Evolutionary conservation across 2,888 invertebrate species (phyloP).

Genomic region (Andrena hattorfiana): DNA sequence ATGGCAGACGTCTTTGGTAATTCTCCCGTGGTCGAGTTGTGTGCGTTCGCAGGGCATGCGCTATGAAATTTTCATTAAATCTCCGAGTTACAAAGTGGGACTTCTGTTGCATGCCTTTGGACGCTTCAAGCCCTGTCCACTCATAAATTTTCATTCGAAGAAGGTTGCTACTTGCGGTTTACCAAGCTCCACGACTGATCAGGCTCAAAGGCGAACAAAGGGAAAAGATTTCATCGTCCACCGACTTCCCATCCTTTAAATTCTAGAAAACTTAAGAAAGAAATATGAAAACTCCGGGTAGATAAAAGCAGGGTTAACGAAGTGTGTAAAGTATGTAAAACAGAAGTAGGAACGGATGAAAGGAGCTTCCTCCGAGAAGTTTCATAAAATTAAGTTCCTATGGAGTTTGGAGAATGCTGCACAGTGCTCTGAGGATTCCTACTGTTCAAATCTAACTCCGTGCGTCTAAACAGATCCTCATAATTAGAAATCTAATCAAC

Average conservation of each 20-base stretch:
- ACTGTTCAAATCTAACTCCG: too few species aligned
- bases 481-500: not conserved
- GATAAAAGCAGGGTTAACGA: too few species aligned
- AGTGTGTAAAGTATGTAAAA: too few species aligned
- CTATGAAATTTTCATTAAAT: conserved; percentile 27
- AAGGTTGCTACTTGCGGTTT: not conserved
- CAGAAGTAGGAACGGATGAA: too few species aligned
- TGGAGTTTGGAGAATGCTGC: not conserved
- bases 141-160: conserved; percentile 22
- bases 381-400: not conserved
- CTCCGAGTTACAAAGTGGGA: not conserved
- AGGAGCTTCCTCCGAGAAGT: not conserved
- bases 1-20: conserved; percentile 13
- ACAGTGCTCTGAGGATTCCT: too few species aligned
- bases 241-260: not conserved
- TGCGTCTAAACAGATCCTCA: not conserved
- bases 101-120: not conserved
- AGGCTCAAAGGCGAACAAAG: not conserved
- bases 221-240: not conserved
- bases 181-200: not conserved
- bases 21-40: not conserved
- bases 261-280: not conserved
- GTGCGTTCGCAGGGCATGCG: not conserved
- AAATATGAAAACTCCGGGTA: too few species aligned
- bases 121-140: not conserved